Base-by-base conservation (phyloP, 2,113 vertebrate genomes). In the Axis porcinus region DNA sequence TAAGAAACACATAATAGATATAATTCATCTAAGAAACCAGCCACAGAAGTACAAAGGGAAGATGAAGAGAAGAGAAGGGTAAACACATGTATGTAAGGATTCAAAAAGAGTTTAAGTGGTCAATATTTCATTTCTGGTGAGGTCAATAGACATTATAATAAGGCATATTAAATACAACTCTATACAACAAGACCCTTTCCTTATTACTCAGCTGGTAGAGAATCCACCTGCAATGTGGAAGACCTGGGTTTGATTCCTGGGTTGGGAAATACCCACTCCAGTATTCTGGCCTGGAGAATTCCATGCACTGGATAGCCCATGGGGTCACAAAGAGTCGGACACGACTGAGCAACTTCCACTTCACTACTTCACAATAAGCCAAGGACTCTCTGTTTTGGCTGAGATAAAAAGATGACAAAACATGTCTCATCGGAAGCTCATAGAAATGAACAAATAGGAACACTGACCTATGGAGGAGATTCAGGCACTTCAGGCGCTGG, bases 181-280 rank as follows among this genome's bases (percentile, higher is more conserved):
- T 27, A 43, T 17, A 57, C n/a, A 85, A 57, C 6, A 43, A 43
- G 55, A 58, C n/a, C 9, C n/a, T 70, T 11, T 36, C 17, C 8
- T 67, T 70, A 9, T 70, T 4, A 70, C 17, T 36, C n/a, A 70
- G 17, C 1, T 70, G 17, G 67, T 36, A 70, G 2, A 70, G 5
- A 36, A 70, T 70, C 64, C 0, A 0, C 33, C 33, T 70, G 64
- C n/a, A 70, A 6, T 70, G n/a, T 0, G 0, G 9, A 70, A 70
- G 64, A 36, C n/a, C 19, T 70, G 64, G 19, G 17, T 70, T 36
- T 36, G 19, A 23, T 36, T 5, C 64, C 64, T 36, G 19, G 4
- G 33, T 70, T 70, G 64, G 17, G 5, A 70, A 70, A 19, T 36
- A 1, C 9, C 1, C 19, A 36, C 17, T 6, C 19, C 5, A 70